Percentiles rank a stretch among this genome's conserved stretches.
Conservation (phyloP, 35 echinoderm and acorn worm species). For the Chiridota heheva region DNA sequence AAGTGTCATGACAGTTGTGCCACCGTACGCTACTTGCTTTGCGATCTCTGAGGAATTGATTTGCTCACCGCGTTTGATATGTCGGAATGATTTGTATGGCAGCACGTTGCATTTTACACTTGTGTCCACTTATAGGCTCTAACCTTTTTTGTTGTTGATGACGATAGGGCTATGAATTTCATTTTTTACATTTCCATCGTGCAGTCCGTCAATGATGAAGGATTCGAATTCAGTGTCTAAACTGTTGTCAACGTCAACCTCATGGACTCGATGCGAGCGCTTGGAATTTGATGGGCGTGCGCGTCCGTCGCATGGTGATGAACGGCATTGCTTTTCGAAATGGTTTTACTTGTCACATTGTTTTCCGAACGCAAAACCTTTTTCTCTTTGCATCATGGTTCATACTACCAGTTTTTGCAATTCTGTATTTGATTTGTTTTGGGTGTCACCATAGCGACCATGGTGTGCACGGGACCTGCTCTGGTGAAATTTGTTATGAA, state of each 20-base stretch:
- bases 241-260: neutral
- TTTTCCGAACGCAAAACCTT: slow-evolving; percentile 36
- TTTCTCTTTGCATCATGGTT: neutral
- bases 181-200: neutral
- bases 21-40: too few species aligned
- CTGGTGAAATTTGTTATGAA: neutral
- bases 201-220: neutral
- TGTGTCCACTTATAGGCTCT: too few species aligned
- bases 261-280: neutral
- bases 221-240: neutral
- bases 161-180: too few species aligned
- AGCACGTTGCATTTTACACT: too few species aligned
- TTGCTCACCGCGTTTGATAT: too few species aligned
- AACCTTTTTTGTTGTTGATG: too few species aligned
- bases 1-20: too few species aligned
- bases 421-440: neutral
- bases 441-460: neutral
- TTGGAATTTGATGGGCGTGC: neutral
- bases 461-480: neutral
- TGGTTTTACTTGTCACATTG: too few species aligned
- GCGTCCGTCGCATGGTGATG: slow-evolving; percentile 4
- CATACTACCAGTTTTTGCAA: slow-evolving; percentile 14
- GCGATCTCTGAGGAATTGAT: too few species aligned
- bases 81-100: too few species aligned
- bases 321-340: slow-evolving; percentile 15